Percentiles rank a stretch among this genome's conserved stretches.
Evolutionary conservation across 1,140 invertebrate genomes (phyloP).

Genomic region (Pseudomyrmex flavicornis): DNA sequence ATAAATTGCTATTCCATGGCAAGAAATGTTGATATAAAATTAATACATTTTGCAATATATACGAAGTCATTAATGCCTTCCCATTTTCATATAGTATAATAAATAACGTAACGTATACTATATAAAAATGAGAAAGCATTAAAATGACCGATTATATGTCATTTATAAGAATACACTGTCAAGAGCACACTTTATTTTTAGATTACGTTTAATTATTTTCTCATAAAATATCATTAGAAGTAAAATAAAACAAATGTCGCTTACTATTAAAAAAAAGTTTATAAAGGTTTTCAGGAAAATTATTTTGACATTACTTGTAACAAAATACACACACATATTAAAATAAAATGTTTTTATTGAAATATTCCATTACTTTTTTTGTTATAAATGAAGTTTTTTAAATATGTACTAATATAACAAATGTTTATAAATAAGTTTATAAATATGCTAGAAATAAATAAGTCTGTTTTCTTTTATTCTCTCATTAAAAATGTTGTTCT

Average conservation of each 20-base stretch:
- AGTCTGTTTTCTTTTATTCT: background rate
- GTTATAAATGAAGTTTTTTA: background rate
- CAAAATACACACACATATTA: background rate
- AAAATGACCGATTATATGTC: background rate
- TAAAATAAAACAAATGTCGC: too few species aligned
- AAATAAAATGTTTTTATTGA: slow-evolving; percentile 7
- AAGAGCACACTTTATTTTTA: too few species aligned
- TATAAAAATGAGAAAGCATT: too few species aligned
- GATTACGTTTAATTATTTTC: too few species aligned
- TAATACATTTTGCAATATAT: background rate
- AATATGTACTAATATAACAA: background rate
- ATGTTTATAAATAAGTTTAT: background rate
- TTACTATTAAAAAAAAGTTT: too few species aligned
- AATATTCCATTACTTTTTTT: background rate
- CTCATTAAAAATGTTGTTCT: too few species aligned
- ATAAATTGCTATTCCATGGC: slow-evolving; percentile 1
- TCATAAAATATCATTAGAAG: too few species aligned
- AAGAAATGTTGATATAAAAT: slow-evolving; percentile 5
- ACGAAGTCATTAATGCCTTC: too few species aligned
- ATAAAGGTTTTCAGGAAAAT: too few species aligned
- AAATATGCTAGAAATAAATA: background rate
- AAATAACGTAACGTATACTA: too few species aligned
- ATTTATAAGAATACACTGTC: background rate
- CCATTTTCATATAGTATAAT: too few species aligned
- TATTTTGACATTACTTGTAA: too few species aligned